These are phyloP conservation scores for Megalops cyprinoides DNA, from an alignment of 2,797 vertebrate genomes.

Conservation along the genomic window DNA sequence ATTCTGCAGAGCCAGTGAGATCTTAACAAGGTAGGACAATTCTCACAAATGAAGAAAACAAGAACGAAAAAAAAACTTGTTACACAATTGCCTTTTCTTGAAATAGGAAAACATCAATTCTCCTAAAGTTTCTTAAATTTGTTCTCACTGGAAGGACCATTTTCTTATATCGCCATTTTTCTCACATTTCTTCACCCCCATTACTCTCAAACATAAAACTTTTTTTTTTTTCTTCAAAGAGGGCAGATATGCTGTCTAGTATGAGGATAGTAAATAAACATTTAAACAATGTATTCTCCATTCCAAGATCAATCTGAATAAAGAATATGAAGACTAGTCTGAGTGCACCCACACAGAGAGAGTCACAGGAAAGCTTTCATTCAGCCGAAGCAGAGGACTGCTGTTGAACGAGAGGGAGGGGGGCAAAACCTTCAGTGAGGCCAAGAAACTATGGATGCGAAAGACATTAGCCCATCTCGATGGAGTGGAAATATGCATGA, in stretches of 20 bases:
- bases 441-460: constrained; percentile 41
- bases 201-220: neutral
- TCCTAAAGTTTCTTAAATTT: too few relatives aligned
- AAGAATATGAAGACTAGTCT: neutral
- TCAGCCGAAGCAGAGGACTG: constrained; percentile 19
- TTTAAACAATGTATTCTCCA: too few relatives aligned
- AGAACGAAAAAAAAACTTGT: neutral
- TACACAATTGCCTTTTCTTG: neutral
- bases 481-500: constrained; percentile 40
- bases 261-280: neutral
- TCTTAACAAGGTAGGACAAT: constrained; percentile 22
- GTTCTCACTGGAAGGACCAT: too few relatives aligned
- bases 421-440: constrained; percentile 11
- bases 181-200: too few relatives aligned
- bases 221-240: neutral
- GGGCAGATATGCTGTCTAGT: neutral
- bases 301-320: too few relatives aligned
- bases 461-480: constrained; percentile 47
- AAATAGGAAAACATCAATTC: too few relatives aligned
- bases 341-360: neutral
- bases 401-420: neutral
- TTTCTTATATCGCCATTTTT: too few relatives aligned
- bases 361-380: constrained; percentile 11
- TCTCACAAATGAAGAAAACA: neutral
- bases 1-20: neutral